These are phyloP conservation scores for Timandra comae DNA, from an alignment of 2,888 invertebrate species.

Conservation along the genomic window DNA sequence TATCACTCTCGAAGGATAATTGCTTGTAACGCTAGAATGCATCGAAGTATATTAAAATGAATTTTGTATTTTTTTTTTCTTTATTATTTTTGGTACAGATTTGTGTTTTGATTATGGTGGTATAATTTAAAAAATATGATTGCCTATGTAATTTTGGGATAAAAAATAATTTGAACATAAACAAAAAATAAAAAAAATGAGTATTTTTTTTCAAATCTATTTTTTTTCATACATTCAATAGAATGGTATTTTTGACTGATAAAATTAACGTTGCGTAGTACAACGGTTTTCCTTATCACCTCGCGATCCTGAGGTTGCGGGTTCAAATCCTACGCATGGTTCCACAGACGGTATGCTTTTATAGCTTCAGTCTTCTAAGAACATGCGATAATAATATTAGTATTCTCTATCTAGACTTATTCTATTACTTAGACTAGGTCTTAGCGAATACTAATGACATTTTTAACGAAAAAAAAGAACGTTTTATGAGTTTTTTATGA, in stretches of 20 bases:
- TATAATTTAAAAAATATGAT: too few relatives aligned
- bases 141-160: too few relatives aligned
- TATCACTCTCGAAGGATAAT: constrained; percentile 55
- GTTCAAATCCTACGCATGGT: constrained; percentile 25
- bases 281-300: constrained; percentile 1
- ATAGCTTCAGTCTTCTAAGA: constrained; percentile 28
- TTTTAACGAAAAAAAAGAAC: too few relatives aligned
- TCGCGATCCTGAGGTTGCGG: constrained; percentile 9
- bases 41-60: constrained; percentile 56
- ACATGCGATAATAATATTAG: constrained; percentile 22
- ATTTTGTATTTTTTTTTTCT: constrained; percentile 25
- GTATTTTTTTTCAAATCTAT: too few relatives aligned
- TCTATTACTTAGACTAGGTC: constrained; percentile 15
- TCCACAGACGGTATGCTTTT: constrained; percentile 24
- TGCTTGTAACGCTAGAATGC: constrained; percentile 66
- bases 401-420: constrained; percentile 12
- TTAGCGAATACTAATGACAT: constrained; percentile 18
- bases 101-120: too few relatives aligned
- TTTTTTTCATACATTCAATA: too few relatives aligned
- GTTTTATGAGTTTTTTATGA: too few relatives aligned
- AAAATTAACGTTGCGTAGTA: too few relatives aligned
- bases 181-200: too few relatives aligned
- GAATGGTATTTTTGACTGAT: too few relatives aligned
- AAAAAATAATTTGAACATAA: too few relatives aligned
- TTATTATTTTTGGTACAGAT: too few relatives aligned